These are phyloP conservation scores for Yponomeuta malinellus DNA, from an alignment of 2,888 invertebrate species.

Conservation along the genomic window DNA sequence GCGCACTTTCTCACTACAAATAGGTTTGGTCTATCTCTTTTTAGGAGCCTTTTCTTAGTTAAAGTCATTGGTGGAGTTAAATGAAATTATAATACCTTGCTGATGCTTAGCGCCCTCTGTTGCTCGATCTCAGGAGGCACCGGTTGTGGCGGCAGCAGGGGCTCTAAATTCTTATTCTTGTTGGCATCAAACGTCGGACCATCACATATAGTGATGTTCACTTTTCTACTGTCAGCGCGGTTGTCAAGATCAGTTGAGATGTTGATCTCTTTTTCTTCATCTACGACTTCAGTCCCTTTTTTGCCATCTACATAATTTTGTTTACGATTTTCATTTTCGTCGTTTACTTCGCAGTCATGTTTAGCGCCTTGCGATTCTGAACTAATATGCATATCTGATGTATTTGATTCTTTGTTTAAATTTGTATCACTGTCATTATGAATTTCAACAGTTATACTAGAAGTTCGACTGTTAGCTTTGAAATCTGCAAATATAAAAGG, in stretches of 20 bases:
- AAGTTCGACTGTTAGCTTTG: conserved; percentile 51
- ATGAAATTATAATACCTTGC: conserved; percentile 76
- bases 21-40: no score
- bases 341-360: conserved; percentile 19
- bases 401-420: background rate
- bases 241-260: conserved; percentile 44
- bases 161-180: conserved; percentile 47
- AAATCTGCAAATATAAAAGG: conserved; percentile 77
- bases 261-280: conserved; percentile 42
- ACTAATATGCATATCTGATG: background rate
- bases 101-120: conserved; percentile 86
- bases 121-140: conserved; percentile 89
- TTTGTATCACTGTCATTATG: conserved; percentile 20
- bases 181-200: conserved; percentile 44
- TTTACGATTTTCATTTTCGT: conserved; percentile 16
- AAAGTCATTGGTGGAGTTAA: background rate
- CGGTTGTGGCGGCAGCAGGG: conserved; percentile 79
- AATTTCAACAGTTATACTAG: conserved; percentile 19
- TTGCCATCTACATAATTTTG: conserved; percentile 9
- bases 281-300: conserved; percentile 27
- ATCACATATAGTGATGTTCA: conserved; percentile 61
- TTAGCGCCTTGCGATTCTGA: conserved; percentile 2
- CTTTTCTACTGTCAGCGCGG: conserved; percentile 46
- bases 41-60: no score
- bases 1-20: no score